Conservation (phyloP, 2,797 vertebrate genomes). For the Otus scops region DNA sequence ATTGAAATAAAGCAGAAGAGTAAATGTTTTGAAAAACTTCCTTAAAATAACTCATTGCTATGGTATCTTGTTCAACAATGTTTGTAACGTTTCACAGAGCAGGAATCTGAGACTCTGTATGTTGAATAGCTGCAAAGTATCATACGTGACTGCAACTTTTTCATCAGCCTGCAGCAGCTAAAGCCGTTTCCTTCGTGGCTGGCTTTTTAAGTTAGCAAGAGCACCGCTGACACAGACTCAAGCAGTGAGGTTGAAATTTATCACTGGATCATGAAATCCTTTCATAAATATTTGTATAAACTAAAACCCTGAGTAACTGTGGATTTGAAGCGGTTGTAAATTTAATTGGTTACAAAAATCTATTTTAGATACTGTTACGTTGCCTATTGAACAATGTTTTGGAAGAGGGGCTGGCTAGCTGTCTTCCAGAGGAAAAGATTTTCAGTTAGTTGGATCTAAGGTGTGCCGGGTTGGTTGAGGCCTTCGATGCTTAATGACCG, state of each 20-base stretch:
- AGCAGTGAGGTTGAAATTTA: constrained; percentile 11
- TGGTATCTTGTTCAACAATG: constrained; percentile 75
- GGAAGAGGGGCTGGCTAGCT: neutral
- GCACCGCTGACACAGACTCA: neutral
- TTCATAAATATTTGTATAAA: neutral
- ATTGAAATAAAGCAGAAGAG: constrained; percentile 84
- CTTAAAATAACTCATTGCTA: constrained; percentile 77
- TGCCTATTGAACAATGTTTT: neutral
- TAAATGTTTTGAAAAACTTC: constrained; percentile 85
- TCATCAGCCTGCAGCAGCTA: constrained; percentile 36
- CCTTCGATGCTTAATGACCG: neutral
- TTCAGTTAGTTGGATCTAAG: neutral
- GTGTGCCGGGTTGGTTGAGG: neutral
- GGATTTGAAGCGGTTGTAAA: neutral
- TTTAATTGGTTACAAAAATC: neutral
- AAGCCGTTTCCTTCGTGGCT: neutral
- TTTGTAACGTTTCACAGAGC: constrained; percentile 75
- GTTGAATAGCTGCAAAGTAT: constrained; percentile 40
- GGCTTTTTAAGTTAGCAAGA: neutral
- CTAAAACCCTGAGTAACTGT: neutral
- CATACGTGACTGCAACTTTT: constrained; percentile 56
- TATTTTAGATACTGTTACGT: neutral
- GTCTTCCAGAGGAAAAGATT: neutral
- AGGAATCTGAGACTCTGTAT: constrained; percentile 50
- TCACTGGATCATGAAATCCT: constrained; percentile 4